phyloP scores from a whole-genome alignment of 2,113 vertebrate genomes.

The Sylvietta virens region DNA sequence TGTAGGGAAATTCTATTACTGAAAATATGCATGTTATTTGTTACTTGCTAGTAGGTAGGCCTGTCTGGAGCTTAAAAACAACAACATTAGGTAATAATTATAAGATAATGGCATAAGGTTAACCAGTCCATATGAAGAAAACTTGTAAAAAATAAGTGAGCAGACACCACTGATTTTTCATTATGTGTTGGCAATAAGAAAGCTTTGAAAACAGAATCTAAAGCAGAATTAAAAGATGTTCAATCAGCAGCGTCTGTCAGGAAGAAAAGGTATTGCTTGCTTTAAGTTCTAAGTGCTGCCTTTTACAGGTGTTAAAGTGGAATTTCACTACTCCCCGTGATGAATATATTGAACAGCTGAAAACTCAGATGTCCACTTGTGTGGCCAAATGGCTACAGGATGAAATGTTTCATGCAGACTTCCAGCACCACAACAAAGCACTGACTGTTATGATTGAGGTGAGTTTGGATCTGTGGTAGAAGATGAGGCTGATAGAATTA shows the following conservation, averaged over 20 bases:
- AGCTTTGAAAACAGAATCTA: not conserved
- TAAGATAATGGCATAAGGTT: not conserved
- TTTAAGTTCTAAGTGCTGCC: not conserved
- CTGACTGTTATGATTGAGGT: constrained; percentile 94
- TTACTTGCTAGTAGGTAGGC: not conserved
- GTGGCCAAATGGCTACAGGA: constrained; percentile 94
- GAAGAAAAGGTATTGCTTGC: not conserved
- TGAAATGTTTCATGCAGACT: constrained; percentile 95
- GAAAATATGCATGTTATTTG: not conserved
- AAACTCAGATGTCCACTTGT: constrained; percentile 92
- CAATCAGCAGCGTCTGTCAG: not conserved
- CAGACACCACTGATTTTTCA: not conserved
- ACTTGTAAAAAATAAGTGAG: not conserved
- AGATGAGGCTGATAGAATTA: not conserved
- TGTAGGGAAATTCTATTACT: not conserved
- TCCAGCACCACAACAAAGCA: constrained; percentile 95
- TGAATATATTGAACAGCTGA: constrained; percentile 95
- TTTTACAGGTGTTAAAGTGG: constrained; percentile 90
- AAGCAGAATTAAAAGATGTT: not conserved
- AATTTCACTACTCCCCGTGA: constrained; percentile 95
- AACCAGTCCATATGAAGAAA: not conserved
- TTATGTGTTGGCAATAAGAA: not conserved
- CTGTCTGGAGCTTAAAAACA: not conserved
- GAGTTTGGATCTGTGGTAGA: not conserved
- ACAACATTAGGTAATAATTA: not conserved